These are phyloP conservation scores for Phainopepla nitens DNA, from an alignment of 2,113 vertebrate genomes.

Conservation along the genomic window DNA sequence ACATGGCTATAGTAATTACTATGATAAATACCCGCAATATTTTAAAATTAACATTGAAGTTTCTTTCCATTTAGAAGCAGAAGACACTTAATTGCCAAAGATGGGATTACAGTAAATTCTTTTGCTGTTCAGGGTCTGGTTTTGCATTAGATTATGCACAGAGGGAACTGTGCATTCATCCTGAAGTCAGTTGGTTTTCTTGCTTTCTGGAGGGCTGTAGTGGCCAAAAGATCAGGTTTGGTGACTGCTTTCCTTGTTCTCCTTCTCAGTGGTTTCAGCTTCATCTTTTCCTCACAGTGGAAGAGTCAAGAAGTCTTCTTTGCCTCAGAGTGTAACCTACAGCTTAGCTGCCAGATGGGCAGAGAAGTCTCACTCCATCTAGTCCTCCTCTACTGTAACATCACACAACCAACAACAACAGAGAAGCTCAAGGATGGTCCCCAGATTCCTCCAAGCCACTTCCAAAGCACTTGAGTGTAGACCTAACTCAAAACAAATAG, in stretches of 20 bases:
- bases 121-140: neutral
- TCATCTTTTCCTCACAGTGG: neutral
- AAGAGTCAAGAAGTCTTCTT: neutral
- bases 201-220: neutral
- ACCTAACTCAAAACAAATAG: neutral
- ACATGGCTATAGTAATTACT: conserved; percentile 53
- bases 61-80: conserved; percentile 23
- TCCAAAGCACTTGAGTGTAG: neutral
- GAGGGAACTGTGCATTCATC: neutral
- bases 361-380: neutral
- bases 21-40: conserved; percentile 55
- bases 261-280: neutral
- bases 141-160: neutral
- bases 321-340: neutral
- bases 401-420: neutral
- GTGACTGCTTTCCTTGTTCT: neutral
- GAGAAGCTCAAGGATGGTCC: neutral
- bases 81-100: conserved; percentile 37
- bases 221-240: neutral
- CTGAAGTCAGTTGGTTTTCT: neutral
- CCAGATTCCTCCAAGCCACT: neutral
- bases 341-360: neutral
- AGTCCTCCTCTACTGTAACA: neutral
- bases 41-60: conserved; percentile 53
- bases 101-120: neutral